Evolutionary conservation across 2,113 vertebrate species (phyloP).

Genomic region (Ploceus nigricollis): DNA sequence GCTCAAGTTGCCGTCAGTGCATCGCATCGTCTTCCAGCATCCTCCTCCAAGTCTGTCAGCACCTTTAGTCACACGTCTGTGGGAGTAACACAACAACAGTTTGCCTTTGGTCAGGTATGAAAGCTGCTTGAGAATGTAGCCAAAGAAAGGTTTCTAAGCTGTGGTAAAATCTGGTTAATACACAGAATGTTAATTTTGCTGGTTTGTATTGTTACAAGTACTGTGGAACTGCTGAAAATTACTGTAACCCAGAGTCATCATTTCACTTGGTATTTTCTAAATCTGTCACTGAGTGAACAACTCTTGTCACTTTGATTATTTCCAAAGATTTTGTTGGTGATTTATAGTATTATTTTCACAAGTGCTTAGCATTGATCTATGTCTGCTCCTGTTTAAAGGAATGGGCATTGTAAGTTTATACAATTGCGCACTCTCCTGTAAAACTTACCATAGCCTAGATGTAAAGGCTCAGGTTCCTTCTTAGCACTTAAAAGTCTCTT

Average conservation of each 20-base stretch:
- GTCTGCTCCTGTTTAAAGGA: neutral
- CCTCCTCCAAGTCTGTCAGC: slow-evolving; percentile 77
- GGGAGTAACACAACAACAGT: slow-evolving; percentile 68
- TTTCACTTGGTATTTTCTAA: neutral
- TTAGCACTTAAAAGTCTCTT: neutral
- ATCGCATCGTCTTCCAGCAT: slow-evolving; percentile 87
- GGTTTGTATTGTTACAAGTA: neutral
- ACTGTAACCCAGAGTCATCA: neutral
- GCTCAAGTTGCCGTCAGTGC: slow-evolving; percentile 74
- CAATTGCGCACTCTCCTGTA: neutral
- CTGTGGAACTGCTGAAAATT: neutral
- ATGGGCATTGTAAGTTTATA: neutral
- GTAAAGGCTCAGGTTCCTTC: neutral
- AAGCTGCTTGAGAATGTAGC: neutral
- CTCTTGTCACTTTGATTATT: neutral
- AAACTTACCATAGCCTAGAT: neutral
- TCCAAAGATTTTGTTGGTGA: neutral
- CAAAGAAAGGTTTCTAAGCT: neutral
- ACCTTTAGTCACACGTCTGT: slow-evolving; percentile 70
- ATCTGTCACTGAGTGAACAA: neutral
- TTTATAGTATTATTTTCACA: neutral
- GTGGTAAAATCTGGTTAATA: neutral
- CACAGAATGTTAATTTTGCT: neutral
- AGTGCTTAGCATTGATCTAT: neutral
- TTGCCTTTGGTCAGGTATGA: slow-evolving; percentile 76